These are phyloP conservation scores for Anastrepha ludens DNA, from an alignment of 1,140 invertebrate species.

Conservation along the genomic window DNA sequence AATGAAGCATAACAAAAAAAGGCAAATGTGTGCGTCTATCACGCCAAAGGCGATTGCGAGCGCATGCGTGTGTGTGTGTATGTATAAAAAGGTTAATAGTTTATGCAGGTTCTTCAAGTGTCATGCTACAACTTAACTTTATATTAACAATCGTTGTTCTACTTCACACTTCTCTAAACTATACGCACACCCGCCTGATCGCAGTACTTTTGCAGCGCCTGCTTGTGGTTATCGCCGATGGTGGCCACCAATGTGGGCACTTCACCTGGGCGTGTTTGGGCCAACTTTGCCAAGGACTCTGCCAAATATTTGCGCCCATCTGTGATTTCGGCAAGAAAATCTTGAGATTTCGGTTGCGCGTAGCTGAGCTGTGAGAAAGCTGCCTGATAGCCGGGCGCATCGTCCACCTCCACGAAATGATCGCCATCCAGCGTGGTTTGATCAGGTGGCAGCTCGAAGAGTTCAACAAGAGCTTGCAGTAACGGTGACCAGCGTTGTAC, in stretches of 20 bases:
- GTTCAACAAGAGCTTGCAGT: slow-evolving; percentile 84
- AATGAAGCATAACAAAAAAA: slow-evolving; percentile 28
- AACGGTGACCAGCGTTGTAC: slow-evolving; percentile 74
- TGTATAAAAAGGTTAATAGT: slow-evolving; percentile 25
- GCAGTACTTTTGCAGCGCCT: slow-evolving; percentile 72
- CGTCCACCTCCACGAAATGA: slow-evolving; percentile 90
- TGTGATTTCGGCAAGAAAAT: slow-evolving; percentile 80
- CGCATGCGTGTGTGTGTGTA: background rate
- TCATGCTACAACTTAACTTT: slow-evolving; percentile 29
- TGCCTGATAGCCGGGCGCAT: slow-evolving; percentile 90
- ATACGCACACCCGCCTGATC: slow-evolving; percentile 68
- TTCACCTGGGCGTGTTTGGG: slow-evolving; percentile 78
- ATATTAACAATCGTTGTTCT: background rate
- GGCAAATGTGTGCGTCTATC: background rate
- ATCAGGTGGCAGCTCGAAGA: slow-evolving; percentile 93
- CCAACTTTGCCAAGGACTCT: slow-evolving; percentile 80
- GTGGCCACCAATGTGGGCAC: slow-evolving; percentile 74
- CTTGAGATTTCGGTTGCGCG: slow-evolving; percentile 83
- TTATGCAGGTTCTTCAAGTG: background rate
- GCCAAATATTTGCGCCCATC: slow-evolving; percentile 83
- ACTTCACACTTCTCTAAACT: slow-evolving; percentile 56
- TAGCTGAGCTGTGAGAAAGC: slow-evolving; percentile 91
- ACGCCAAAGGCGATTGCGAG: background rate
- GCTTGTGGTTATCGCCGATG: slow-evolving; percentile 65
- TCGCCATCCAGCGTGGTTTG: slow-evolving; percentile 87